phyloP scores from a whole-genome alignment of 2,797 vertebrate genomes.

The Telmatherina bonti region DNA sequence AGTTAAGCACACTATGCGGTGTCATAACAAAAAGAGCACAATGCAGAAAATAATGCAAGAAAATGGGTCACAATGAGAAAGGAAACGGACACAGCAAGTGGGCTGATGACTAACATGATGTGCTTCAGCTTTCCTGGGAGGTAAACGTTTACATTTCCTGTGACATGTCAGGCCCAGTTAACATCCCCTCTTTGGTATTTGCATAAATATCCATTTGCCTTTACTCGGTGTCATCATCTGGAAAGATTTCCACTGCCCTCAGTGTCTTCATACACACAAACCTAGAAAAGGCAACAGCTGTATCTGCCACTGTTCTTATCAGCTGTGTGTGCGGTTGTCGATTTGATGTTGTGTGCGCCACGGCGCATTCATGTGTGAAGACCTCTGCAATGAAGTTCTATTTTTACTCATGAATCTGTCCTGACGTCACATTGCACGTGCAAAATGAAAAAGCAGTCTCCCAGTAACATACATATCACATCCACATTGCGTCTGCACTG shows the following conservation, averaged over 20 bases:
- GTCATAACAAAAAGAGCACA: neutral
- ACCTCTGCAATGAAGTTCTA: slow-evolving; percentile 53
- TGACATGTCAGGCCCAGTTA: slow-evolving; percentile 30
- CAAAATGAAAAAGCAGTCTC: slow-evolving; percentile 29
- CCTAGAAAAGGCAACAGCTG: neutral
- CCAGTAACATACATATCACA: slow-evolving; percentile 9
- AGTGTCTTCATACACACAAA: neutral
- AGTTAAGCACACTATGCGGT: no score
- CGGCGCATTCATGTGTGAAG: slow-evolving; percentile 57
- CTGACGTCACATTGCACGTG: slow-evolving; percentile 48
- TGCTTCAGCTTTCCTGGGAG: slow-evolving; percentile 17
- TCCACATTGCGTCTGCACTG: no score
- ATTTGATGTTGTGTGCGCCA: slow-evolving; percentile 10
- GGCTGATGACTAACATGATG: slow-evolving; percentile 34
- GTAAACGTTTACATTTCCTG: slow-evolving; percentile 37
- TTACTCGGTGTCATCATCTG: slow-evolving; percentile 4
- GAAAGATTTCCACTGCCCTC: slow-evolving; percentile 3
- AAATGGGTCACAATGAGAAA: slow-evolving; percentile 20
- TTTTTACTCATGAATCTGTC: slow-evolving; percentile 67
- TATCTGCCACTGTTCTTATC: slow-evolving; percentile 3
- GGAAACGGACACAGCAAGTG: slow-evolving; percentile 12
- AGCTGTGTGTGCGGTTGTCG: slow-evolving; percentile 14
- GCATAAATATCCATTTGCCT: slow-evolving; percentile 7
- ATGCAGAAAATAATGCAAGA: neutral
- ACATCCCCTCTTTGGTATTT: slow-evolving; percentile 31